phyloP scores from a whole-genome alignment of 2,113 vertebrate genomes.

The Prietella phreatophila region DNA sequence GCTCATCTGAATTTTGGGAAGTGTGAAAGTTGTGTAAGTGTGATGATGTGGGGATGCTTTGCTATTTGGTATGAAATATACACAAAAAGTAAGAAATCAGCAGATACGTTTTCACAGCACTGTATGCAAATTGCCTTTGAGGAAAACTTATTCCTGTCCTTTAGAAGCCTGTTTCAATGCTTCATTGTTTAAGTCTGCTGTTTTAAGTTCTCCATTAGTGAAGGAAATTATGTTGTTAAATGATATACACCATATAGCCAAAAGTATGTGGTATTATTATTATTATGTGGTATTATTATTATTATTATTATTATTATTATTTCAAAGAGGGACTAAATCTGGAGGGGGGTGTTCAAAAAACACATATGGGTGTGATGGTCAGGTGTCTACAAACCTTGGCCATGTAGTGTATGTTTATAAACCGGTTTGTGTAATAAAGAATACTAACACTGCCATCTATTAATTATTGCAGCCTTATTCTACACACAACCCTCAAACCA shows the following conservation, averaged over 20 bases:
- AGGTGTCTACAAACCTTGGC: not conserved
- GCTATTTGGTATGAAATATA: too few species aligned
- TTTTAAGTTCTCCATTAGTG: not conserved
- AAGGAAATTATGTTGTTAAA: not conserved
- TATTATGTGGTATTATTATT: too few species aligned
- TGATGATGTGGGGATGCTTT: too few species aligned
- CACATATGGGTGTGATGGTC: not conserved
- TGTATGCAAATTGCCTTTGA: not conserved
- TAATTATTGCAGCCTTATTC: not conserved
- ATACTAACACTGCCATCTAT: not conserved
- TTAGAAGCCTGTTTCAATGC: not conserved
- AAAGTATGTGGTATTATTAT: not conserved
- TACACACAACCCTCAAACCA: constrained; percentile 4
- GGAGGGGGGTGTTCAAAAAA: not conserved
- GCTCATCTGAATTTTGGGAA: too few species aligned
- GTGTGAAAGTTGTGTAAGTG: too few species aligned
- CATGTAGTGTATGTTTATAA: not conserved
- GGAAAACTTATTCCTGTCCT: not conserved
- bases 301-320: too few species aligned
- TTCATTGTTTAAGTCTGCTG: not conserved
- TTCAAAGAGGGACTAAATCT: not conserved
- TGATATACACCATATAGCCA: not conserved
- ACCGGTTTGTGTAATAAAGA: not conserved
- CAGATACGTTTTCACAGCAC: too few species aligned
- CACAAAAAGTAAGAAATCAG: too few species aligned